Conservation (phyloP, 2,888 invertebrate genomes). For the Habrosyne pyritoides region DNA sequence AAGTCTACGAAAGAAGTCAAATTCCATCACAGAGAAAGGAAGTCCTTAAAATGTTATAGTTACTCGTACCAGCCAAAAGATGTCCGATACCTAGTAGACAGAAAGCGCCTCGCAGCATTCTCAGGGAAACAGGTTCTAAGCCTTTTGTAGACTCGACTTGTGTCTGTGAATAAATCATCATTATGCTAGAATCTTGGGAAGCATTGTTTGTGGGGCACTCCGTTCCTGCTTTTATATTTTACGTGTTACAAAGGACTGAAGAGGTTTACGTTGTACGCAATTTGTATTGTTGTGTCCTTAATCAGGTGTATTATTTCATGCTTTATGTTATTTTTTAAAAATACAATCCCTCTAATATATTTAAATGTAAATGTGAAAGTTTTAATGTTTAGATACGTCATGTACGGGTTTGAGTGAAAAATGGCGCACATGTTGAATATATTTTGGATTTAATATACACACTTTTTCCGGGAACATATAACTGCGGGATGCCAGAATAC, state of each 20-base stretch:
- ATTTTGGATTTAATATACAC: too few species aligned
- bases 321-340: not conserved
- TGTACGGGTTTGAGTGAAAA: too few species aligned
- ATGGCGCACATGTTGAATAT: too few species aligned
- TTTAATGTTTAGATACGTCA: too few species aligned
- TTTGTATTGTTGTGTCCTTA: conserved; percentile 4
- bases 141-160: conserved; percentile 69
- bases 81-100: conserved; percentile 87
- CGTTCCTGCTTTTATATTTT: not conserved
- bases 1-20: too few species aligned
- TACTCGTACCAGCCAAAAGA: conserved; percentile 82
- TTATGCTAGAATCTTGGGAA: conserved; percentile 6
- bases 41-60: conserved; percentile 3
- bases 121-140: conserved; percentile 86
- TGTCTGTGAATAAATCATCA: conserved; percentile 43
- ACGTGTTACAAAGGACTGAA: conserved; percentile 1
- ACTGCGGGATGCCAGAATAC: too few species aligned
- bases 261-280: conserved; percentile 4
- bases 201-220: conserved; percentile 5
- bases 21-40: too few species aligned
- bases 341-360: too few species aligned
- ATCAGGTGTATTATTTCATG: conserved; percentile 1
- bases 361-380: too few species aligned
- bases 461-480: too few species aligned
- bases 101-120: conserved; percentile 89